A percentile compares a stretch with the other conserved stretches of the same genome.
Evolutionary conservation across 2,113 vertebrate genomes (phyloP).

Genomic region (Sturnira hondurensis): DNA sequence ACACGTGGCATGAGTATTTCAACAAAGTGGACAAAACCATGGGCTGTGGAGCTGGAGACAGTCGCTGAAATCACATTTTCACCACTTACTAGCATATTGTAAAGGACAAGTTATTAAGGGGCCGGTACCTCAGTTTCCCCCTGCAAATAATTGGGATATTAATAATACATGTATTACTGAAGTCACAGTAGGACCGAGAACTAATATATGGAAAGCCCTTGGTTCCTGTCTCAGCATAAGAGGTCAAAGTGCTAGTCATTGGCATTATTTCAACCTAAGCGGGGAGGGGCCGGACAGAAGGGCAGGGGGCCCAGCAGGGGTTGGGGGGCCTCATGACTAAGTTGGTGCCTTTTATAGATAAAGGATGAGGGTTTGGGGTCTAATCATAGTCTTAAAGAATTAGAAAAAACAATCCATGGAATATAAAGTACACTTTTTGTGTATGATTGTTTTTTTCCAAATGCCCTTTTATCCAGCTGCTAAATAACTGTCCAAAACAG

Average conservation of each 20-base stretch:
- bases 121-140: background rate
- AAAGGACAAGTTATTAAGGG: background rate
- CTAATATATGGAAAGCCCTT: background rate
- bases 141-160: background rate
- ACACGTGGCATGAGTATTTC: fast-evolving
- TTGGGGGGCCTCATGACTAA: background rate
- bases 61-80: background rate
- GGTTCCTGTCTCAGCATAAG: background rate
- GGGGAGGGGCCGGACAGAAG: no score
- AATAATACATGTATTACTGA: background rate
- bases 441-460: background rate
- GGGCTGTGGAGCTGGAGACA: no score
- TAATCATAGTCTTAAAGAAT: background rate
- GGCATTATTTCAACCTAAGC: background rate
- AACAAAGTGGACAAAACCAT: background rate
- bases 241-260: background rate
- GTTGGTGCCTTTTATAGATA: background rate
- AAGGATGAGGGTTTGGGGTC: background rate
- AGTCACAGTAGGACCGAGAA: background rate
- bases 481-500: background rate
- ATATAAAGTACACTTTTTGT: background rate
- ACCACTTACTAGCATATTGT: fast-evolving
- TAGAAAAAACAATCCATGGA: background rate
- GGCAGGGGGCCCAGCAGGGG: no score
- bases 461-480: background rate